Evolutionary conservation across 92 coral and sea anemone species (phyloP).

Genomic region (Palythoa heliodiscus): DNA sequence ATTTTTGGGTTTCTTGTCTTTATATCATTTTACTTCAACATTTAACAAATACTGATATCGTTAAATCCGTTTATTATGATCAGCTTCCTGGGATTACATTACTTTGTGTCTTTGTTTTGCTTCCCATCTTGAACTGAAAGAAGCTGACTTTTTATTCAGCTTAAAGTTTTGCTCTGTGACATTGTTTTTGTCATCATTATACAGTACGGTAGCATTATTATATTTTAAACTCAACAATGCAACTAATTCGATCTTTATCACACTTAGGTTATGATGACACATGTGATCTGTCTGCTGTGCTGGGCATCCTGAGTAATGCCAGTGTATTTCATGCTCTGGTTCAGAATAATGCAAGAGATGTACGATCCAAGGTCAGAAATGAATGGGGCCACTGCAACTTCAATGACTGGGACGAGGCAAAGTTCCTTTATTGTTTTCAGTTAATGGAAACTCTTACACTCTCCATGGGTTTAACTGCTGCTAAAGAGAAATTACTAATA

Average conservation of each 20-base stretch:
- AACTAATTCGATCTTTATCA: not conserved
- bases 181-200: not conserved
- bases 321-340: conserved; percentile 53
- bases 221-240: no score
- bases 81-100: no score
- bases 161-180: no score
- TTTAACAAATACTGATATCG: no score
- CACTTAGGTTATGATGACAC: conserved; percentile 72
- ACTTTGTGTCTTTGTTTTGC: no score
- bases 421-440: conserved; percentile 64
- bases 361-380: conserved; percentile 71
- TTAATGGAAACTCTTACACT: conserved; percentile 73
- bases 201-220: not conserved
- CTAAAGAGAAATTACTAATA: conserved; percentile 54
- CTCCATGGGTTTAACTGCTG: conserved; percentile 49
- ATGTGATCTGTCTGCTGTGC: conserved; percentile 81
- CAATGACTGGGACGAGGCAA: conserved; percentile 58
- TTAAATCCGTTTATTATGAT: no score
- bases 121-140: no score
- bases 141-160: no score
- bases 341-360: conserved; percentile 64
- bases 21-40: no score
- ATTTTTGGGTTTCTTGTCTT: no score
- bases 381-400: conserved; percentile 94
- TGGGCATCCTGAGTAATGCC: conserved; percentile 65